Conservation (phyloP, 92 coral and sea anemone species). For the Porites lobata region DNA sequence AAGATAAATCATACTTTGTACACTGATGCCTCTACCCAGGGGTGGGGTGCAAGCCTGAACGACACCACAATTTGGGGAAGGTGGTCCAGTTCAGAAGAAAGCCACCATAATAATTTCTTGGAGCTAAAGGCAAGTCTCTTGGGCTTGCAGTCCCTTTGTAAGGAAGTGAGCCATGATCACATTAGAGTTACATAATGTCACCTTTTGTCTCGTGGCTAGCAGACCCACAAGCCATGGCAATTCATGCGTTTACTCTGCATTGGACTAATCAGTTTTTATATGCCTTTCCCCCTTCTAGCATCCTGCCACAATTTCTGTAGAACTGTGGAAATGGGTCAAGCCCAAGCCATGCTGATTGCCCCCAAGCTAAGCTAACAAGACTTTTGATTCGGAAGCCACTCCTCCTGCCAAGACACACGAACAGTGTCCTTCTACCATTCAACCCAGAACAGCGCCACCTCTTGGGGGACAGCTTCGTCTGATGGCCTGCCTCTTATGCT, state of each 20-base stretch:
- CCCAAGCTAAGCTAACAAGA: constrained; percentile 64
- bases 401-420: constrained; percentile 39
- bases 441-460: constrained; percentile 40
- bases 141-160: constrained; percentile 48
- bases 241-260: constrained; percentile 63
- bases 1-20: constrained; percentile 1
- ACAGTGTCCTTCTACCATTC: constrained; percentile 58
- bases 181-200: not conserved
- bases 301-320: constrained; percentile 46
- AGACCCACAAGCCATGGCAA: constrained; percentile 66
- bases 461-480: constrained; percentile 35
- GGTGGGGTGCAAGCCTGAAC: constrained; percentile 58
- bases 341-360: constrained; percentile 55
- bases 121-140: constrained; percentile 37
- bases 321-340: constrained; percentile 45
- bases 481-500: constrained; percentile 56
- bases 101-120: constrained; percentile 53
- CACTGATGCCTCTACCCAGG: constrained; percentile 61
- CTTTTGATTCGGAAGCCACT: constrained; percentile 47
- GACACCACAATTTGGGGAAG: constrained; percentile 56
- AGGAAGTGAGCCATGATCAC: not conserved
- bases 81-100: constrained; percentile 42
- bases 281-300: constrained; percentile 60
- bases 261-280: constrained; percentile 52
- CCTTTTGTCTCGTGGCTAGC: constrained; percentile 50